Percentiles rank a stretch among this genome's conserved stretches.
These are phyloP conservation scores for Spisula subtruncata DNA, from an alignment of 2,888 invertebrate species.

Conservation along the genomic window DNA sequence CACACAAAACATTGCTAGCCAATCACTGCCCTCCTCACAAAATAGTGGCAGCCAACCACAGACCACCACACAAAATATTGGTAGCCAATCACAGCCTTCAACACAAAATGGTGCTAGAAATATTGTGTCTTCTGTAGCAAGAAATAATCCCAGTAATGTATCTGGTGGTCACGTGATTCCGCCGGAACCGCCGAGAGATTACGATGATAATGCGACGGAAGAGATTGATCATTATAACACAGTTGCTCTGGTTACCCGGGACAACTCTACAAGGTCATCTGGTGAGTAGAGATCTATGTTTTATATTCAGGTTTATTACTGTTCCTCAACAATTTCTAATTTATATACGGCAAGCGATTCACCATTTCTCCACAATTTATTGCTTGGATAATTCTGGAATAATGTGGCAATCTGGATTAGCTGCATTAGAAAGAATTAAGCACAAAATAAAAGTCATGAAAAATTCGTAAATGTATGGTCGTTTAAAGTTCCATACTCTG, in stretches of 20 bases:
- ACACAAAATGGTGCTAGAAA: not conserved
- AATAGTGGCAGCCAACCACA: too few relatives aligned
- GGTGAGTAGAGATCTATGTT: not conserved
- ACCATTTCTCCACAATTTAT: too few relatives aligned
- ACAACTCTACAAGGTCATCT: not conserved
- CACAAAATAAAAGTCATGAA: too few relatives aligned
- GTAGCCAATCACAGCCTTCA: not conserved
- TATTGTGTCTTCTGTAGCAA: not conserved
- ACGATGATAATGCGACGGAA: constrained; percentile 56
- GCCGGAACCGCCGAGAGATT: constrained; percentile 71
- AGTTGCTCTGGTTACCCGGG: constrained; percentile 19
- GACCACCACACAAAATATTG: not conserved
- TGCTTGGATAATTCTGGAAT: too few relatives aligned
- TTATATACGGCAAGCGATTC: too few relatives aligned
- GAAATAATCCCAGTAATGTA: not conserved
- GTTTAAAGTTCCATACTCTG: too few relatives aligned
- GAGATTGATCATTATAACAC: constrained; percentile 65
- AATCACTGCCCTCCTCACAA: too few relatives aligned
- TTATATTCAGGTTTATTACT: not conserved
- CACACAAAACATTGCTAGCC: too few relatives aligned
- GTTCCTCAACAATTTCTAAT: too few relatives aligned
- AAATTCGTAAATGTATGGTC: too few relatives aligned
- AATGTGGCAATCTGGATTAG: too few relatives aligned
- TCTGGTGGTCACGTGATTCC: constrained; percentile 21
- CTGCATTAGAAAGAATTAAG: too few relatives aligned